A percentile compares a stretch with the other conserved stretches of the same genome.
phyloP scores from a whole-genome alignment of 2,888 invertebrate species.

The Petrolisthes manimaculis region DNA sequence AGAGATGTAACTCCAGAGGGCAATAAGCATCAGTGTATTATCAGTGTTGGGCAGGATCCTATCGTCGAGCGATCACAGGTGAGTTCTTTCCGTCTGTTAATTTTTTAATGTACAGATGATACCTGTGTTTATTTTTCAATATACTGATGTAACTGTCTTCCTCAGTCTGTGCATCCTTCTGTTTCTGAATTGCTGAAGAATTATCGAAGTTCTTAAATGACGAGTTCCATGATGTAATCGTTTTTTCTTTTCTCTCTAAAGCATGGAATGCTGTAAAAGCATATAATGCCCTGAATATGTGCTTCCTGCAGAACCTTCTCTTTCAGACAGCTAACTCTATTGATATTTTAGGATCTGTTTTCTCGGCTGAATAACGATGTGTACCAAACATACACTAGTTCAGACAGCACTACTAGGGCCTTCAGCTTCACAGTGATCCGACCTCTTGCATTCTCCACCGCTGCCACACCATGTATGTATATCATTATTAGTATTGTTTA shows the following conservation, averaged over 20 bases:
- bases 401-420: conserved; percentile 71
- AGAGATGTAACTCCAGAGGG: conserved; percentile 89
- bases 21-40: conserved; percentile 84
- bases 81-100: no score
- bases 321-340: no score
- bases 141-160: no score
- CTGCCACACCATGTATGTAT: background rate
- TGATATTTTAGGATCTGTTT: conserved; percentile 68
- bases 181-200: no score
- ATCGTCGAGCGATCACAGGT: conserved; percentile 64
- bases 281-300: no score
- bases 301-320: no score
- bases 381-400: conserved; percentile 69
- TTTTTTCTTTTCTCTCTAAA: no score
- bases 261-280: no score
- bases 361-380: conserved; percentile 69
- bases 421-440: conserved; percentile 72
- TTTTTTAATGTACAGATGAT: background rate
- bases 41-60: conserved; percentile 86
- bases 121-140: no score
- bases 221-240: no score
- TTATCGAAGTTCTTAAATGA: no score
- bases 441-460: conserved; percentile 60
- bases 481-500: background rate
- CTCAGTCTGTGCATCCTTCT: no score